These are phyloP conservation scores for Eutolmus rufibarbis DNA, from an alignment of 2,888 invertebrate species.

Conservation along the genomic window DNA sequence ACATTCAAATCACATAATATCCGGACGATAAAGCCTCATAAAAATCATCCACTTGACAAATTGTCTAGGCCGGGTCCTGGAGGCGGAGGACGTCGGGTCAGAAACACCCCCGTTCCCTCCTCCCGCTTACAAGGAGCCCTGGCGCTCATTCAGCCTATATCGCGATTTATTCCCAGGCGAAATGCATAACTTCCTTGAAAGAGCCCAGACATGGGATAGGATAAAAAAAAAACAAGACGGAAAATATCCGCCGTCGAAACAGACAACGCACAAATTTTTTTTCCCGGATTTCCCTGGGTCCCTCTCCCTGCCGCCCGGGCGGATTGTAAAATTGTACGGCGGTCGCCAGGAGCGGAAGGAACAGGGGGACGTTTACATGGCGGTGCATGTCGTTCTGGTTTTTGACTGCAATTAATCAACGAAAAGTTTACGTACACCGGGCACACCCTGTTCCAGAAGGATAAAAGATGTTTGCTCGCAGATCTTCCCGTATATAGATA, in stretches of 20 bases:
- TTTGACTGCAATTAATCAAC: conserved; percentile 48
- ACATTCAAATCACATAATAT: conserved; percentile 50
- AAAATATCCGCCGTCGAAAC: not conserved
- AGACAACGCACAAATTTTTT: conserved; percentile 26
- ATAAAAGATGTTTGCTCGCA: conserved; percentile 18
- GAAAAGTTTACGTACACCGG: conserved; percentile 17
- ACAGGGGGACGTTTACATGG: conserved; percentile 43
- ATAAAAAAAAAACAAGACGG: not conserved
- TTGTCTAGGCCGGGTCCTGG: conserved; percentile 32
- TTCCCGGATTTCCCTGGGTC: not conserved
- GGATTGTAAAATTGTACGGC: not conserved
- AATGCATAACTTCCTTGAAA: not conserved
- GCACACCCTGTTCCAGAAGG: conserved; percentile 10
- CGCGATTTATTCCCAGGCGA: not conserved
- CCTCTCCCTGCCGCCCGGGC: not conserved
- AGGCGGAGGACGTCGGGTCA: not conserved
- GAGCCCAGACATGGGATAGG: not conserved
- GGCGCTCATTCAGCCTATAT: not conserved
- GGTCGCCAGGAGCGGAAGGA: not conserved
- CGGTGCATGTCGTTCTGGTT: conserved; percentile 46
- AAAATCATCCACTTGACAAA: conserved; percentile 47
- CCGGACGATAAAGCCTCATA: conserved; percentile 49
- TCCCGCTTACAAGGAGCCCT: not conserved
- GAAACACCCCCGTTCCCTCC: not conserved
- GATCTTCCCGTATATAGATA: not conserved